A percentile compares a stretch with the other conserved stretches of the same genome.
Evolutionary conservation across 2,113 vertebrate genomes (phyloP).

Genomic region (Tauraco erythrolophus): DNA sequence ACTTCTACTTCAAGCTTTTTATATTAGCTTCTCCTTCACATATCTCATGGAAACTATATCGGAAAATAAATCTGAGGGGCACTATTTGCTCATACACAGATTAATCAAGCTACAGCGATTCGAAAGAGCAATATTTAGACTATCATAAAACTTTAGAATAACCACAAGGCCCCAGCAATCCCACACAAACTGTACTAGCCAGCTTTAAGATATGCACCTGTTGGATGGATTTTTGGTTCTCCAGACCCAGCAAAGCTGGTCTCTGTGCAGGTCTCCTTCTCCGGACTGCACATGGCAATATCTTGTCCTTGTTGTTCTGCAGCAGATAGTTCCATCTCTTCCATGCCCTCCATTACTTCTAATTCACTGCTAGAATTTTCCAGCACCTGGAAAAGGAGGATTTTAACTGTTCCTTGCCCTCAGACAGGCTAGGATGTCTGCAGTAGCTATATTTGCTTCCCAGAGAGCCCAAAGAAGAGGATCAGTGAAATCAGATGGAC

Average conservation of each 20-base stretch:
- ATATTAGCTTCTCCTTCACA: background rate
- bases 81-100: background rate
- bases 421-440: background rate
- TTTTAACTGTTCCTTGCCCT: background rate
- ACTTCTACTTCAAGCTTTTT: background rate
- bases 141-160: background rate
- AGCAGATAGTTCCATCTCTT: conserved; percentile 30
- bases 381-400: conserved; percentile 1
- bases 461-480: background rate
- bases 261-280: background rate
- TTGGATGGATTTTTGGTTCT: background rate
- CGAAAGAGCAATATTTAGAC: background rate
- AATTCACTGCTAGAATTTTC: background rate
- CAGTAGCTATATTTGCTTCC: background rate
- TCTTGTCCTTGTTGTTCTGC: conserved; percentile 3
- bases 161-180: background rate
- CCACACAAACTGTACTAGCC: background rate
- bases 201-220: background rate
- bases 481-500: background rate
- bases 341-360: background rate
- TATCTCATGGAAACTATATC: background rate
- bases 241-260: background rate
- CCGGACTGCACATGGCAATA: conserved; percentile 17
- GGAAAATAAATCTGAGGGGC: background rate
- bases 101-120: background rate